Base-by-base conservation (phyloP, 2,888 invertebrate genomes). In the Unio pictorum region DNA sequence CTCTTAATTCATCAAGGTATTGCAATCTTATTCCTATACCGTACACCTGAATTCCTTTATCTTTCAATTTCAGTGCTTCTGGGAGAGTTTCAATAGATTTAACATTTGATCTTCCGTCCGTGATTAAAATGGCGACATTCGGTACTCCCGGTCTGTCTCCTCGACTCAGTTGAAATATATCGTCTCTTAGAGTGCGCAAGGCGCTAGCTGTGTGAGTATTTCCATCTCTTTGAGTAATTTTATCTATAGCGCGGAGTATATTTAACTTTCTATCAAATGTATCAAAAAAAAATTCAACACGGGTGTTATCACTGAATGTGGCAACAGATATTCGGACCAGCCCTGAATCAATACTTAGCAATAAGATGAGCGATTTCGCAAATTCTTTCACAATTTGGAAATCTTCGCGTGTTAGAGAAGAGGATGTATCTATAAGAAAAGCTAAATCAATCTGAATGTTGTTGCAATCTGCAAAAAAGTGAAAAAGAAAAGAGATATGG, bases 221-320 rank as follows among this genome's bases (percentile, higher is more conserved):
- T 34, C 78, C 76, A 61, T 76, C 78, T n/a, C 69, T 64, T 60
- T 82, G 82, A 20, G 75, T 80, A 30, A 83, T 81, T 17, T 72
- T 71, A 63, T 79, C 81, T 26, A 87, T 77, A 59, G 86, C 88
- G 55, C 74, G 73, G 61, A 83, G 66, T 11, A 85, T 58, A 18
- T 74, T 73, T n/a, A 20, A 56, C 20, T 72, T 79, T 1, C 66
- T 70, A 1, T n/a, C 61, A 61, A 65, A 79, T 17, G 59, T 34
- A 56, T 67, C 70, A 5, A 79, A 60, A 56, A 55, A 45, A 56
- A 75, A 68, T 34, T 73, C 67, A 4, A 75, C 55, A 61, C 55
- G 55, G 6, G 72, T 61, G 8, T 55, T 23, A 15, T 60, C 64
- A 30, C 69, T 76, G 54, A 67, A 76, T n/a, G 76, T 79, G 17